Conservation (phyloP, 2,113 vertebrate species). For the Eublepharis macularius region DNA sequence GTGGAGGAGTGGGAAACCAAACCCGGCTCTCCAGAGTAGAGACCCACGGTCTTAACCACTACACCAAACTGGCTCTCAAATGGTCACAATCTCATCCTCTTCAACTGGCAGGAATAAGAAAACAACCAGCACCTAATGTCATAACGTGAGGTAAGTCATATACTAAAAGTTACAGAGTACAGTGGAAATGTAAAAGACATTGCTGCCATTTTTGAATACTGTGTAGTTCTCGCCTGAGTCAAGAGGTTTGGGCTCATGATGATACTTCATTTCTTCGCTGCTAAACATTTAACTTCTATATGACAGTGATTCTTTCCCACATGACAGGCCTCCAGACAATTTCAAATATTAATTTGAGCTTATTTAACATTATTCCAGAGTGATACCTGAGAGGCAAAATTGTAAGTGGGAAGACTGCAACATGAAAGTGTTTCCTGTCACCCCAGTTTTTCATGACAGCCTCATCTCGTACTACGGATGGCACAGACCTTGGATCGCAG, state of each 20-base stretch:
- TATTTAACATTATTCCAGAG: slow-evolving; percentile 4
- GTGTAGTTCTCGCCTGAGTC: not conserved
- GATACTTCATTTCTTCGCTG: not conserved
- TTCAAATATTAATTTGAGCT: not conserved
- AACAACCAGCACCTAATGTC: not conserved
- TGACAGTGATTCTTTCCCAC: not conserved
- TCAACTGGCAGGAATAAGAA: not conserved
- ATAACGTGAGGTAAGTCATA: not conserved
- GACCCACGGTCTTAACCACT: too few relatives aligned
- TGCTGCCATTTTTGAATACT: not conserved
- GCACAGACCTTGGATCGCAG: not conserved
- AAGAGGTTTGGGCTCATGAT: not conserved
- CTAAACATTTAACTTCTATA: not conserved
- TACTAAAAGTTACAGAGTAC: not conserved
- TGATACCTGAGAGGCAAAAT: not conserved
- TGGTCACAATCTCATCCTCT: not conserved
- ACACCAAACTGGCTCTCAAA: too few relatives aligned
- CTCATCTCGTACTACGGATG: not conserved
- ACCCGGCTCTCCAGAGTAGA: too few relatives aligned
- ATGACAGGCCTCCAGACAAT: not conserved
- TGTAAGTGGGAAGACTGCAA: not conserved
- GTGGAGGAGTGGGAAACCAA: too few relatives aligned
- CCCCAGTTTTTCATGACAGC: not conserved
- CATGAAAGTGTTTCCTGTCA: not conserved
- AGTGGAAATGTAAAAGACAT: not conserved